Base-by-base conservation (phyloP, 2,113 vertebrate genomes). In the human (Homo sapiens) region DNA sequence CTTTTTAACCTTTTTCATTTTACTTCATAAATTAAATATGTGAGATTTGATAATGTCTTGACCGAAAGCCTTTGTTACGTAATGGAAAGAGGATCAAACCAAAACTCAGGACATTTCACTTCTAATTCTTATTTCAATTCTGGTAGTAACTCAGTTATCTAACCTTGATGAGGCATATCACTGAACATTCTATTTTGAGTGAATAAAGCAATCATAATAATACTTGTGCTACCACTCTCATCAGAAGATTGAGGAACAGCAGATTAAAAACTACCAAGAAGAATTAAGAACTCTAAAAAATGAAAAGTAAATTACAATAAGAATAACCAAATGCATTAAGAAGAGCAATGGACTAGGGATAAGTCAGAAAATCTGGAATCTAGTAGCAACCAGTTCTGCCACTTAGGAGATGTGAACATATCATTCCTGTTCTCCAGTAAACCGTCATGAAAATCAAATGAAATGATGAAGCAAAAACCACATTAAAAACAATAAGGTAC, bases 11-110 rank as follows among this genome's bases (percentile, higher is more conserved):
- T 57, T 95, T 90, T 89, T 88, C 35, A 90, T 81, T 87, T 94
- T 90, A 40, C 5, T 95, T 92, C 73, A 81, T 80, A 81, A 87
- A 61, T 95, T 89, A 90, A 96, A 89, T 78, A 80, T 38, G 59
- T 70, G 13, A 83, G 40, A 45, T 68, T 55, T 73, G 32, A 79
- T 86, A 87, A 73, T 81, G 4, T 61, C 75, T 86, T 80, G 92
- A 89, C 52, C 45, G 73, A 93, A 89, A 57, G 22, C 23, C 59
- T 89, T 85, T 94, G 72, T 73, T 89, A 48, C 2, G 52, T 38
- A 81, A 43, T 32, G 3, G 27, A 85, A 94, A 90, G 3, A 90
- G 16, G 38, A 89, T 59, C 35, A 66, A 30, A 93, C 11, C 83
- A 75, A 78, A 95, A 81, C 30, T 70, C 11, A 94, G 30, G 78